These are phyloP conservation scores for Stomatorhinus walkeri DNA, from an alignment of 2,797 vertebrate genomes.

Conservation along the genomic window DNA sequence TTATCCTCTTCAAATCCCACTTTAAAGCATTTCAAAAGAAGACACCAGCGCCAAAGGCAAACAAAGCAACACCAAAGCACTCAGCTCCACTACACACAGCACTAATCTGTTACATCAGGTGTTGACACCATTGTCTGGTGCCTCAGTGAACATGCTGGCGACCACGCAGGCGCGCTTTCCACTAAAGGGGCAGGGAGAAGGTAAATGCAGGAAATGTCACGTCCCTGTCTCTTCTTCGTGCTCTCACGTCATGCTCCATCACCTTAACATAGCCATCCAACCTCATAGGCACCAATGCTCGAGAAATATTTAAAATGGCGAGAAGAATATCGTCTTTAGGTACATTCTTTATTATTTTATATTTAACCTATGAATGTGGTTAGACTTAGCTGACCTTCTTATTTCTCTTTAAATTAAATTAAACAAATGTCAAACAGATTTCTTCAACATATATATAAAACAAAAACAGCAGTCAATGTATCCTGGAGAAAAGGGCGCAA, in stretches of 20 bases:
- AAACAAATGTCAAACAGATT: background rate
- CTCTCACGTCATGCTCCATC: background rate
- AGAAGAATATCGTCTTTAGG: background rate
- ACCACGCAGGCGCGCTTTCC: background rate
- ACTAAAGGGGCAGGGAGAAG: background rate
- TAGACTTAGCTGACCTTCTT: background rate
- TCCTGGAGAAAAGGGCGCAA: background rate
- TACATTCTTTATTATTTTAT: background rate
- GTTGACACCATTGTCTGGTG: slow-evolving; percentile 28
- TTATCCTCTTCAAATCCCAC: slow-evolving; percentile 40
- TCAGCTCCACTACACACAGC: slow-evolving; percentile 26
- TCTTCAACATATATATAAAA: background rate
- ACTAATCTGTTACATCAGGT: slow-evolving; percentile 41
- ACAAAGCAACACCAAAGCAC: slow-evolving; percentile 40
- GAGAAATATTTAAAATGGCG: background rate
- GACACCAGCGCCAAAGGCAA: slow-evolving; percentile 43
- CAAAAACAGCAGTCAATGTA: background rate
- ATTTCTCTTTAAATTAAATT: background rate
- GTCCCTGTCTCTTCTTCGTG: background rate
- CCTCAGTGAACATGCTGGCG: slow-evolving; percentile 20
- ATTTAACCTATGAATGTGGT: background rate
- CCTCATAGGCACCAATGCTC: background rate
- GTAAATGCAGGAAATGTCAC: slow-evolving; percentile 6
- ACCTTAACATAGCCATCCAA: background rate
- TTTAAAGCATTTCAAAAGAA: slow-evolving; percentile 20